Evolutionary conservation across 1,140 invertebrate species (phyloP).

Genomic region (Cyclargus thomasi): DNA sequence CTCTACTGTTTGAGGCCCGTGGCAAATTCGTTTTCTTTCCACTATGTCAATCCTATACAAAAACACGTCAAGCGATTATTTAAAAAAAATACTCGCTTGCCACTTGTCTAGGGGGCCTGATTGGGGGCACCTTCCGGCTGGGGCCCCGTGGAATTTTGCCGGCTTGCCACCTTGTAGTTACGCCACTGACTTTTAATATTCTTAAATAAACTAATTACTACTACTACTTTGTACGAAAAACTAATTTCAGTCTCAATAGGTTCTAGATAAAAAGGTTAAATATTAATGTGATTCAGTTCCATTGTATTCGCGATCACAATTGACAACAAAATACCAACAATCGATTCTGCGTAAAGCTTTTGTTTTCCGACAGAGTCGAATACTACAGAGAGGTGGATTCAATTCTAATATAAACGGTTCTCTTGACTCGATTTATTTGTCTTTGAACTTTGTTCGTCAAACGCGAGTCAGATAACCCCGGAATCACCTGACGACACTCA

Average conservation of each 20-base stretch:
- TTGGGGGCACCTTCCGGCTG: too few relatives aligned
- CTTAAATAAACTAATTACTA: too few relatives aligned
- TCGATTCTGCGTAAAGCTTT: background rate
- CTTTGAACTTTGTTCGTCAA: background rate
- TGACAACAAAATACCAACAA: background rate
- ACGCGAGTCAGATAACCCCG: background rate
- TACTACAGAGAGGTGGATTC: background rate
- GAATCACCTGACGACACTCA: background rate
- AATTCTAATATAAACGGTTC: background rate
- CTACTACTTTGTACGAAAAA: background rate
- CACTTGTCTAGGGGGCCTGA: too few relatives aligned
- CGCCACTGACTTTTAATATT: too few relatives aligned
- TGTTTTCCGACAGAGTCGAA: background rate
- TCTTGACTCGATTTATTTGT: constrained; percentile 1
- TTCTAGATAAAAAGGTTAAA: background rate
- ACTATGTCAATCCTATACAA: too few relatives aligned
- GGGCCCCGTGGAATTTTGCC: too few relatives aligned
- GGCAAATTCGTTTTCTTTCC: too few relatives aligned
- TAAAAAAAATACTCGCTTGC: too few relatives aligned
- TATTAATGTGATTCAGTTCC: background rate
- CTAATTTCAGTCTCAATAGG: background rate
- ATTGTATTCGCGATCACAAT: background rate
- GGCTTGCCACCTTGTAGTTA: too few relatives aligned
- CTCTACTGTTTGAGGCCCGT: too few relatives aligned
- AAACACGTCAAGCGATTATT: too few relatives aligned